phyloP scores from a whole-genome alignment of 2,888 invertebrate species.

The Gymnoscelis rufifasciata region DNA sequence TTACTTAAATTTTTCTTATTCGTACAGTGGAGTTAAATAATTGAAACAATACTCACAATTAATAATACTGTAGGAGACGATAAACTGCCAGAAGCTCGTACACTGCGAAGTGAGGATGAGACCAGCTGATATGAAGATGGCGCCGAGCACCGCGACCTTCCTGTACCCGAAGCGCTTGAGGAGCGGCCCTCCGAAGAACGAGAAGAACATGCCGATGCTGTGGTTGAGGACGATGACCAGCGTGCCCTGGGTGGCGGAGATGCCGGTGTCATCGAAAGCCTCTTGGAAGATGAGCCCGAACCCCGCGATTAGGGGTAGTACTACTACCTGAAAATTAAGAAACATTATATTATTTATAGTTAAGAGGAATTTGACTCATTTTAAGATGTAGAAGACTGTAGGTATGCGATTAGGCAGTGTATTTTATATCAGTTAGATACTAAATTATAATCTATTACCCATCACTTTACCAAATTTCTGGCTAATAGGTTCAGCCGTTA shows the following conservation, averaged over 20 bases:
- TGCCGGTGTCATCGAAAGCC: constrained; percentile 75
- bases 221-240: constrained; percentile 83
- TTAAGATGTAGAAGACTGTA: too few relatives aligned
- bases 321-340: constrained; percentile 72
- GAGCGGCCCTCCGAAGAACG: constrained; percentile 82
- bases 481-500: too few relatives aligned
- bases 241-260: constrained; percentile 80
- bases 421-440: too few relatives aligned
- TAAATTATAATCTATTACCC: too few relatives aligned
- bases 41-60: constrained; percentile 79
- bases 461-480: too few relatives aligned
- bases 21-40: too few relatives aligned
- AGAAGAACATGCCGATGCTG: constrained; percentile 83
- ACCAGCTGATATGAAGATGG: constrained; percentile 75
- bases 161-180: constrained; percentile 81
- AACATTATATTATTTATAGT: too few relatives aligned
- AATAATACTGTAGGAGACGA: constrained; percentile 83
- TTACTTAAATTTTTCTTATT: too few relatives aligned
- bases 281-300: constrained; percentile 84
- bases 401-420: too few relatives aligned
- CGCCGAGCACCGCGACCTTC: constrained; percentile 80
- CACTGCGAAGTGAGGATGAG: constrained; percentile 80
- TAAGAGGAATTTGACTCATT: background rate
- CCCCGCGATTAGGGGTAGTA: constrained; percentile 80
- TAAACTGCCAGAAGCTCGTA: constrained; percentile 76